Percentiles rank a stretch among this genome's conserved stretches.
Evolutionary conservation across 2,888 invertebrate species (phyloP).

Genomic region (Meghimatium bilineatum): DNA sequence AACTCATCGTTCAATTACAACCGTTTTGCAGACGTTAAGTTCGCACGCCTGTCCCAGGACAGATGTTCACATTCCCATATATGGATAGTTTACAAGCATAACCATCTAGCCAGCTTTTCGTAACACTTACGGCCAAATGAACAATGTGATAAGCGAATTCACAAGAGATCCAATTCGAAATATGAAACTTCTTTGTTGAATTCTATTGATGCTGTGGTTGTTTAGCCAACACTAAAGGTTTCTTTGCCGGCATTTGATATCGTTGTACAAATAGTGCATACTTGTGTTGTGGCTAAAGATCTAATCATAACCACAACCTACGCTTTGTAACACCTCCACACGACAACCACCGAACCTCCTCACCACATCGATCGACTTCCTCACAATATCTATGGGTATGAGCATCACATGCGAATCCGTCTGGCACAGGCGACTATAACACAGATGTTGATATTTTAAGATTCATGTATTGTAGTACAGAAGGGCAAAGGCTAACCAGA

Average conservation of each 20-base stretch:
- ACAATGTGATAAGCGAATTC: neutral
- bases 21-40: constrained; percentile 14
- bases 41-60: constrained; percentile 21
- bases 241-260: neutral
- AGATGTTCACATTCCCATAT: constrained; percentile 26
- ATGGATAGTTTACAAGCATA: constrained; percentile 19
- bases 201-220: neutral
- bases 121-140: constrained; percentile 3
- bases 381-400: neutral
- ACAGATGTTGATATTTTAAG: too few relatives aligned
- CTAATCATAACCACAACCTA: neutral
- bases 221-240: neutral
- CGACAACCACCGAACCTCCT: neutral
- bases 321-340: neutral
- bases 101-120: neutral
- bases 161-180: constrained; percentile 10
- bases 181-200: neutral
- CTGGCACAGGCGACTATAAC: too few relatives aligned
- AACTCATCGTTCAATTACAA: constrained; percentile 29
- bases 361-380: neutral
- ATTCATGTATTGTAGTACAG: too few relatives aligned
- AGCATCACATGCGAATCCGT: too few relatives aligned
- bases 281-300: neutral
- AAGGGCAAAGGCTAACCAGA: too few relatives aligned
- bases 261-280: neutral